Conservation (phyloP, 2,888 invertebrate species). For the Torymus auratus region DNA sequence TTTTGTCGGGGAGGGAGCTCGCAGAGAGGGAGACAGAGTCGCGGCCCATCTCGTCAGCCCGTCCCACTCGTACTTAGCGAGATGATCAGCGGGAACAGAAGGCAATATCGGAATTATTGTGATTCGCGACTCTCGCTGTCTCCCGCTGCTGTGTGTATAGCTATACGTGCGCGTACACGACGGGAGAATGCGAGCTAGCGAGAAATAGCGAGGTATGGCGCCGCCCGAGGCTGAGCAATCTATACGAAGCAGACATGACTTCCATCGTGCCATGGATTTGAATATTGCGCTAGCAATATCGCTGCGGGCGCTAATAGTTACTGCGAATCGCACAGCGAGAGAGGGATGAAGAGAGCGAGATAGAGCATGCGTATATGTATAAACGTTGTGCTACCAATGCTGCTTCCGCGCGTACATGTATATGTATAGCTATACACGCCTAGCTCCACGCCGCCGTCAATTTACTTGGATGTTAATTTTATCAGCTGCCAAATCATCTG, state of each 20-base stretch:
- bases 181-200: constrained; percentile 55
- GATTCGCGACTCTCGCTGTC: constrained; percentile 66
- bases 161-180: neutral
- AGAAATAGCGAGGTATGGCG: constrained; percentile 60
- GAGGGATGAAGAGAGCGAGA: too few relatives aligned
- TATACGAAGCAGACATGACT: constrained; percentile 73
- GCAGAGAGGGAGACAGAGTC: constrained; percentile 11
- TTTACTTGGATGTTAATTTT: neutral
- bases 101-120: constrained; percentile 76
- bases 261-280: constrained; percentile 73
- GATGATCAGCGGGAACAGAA: constrained; percentile 73
- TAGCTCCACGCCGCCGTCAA: too few relatives aligned
- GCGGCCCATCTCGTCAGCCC: constrained; percentile 63
- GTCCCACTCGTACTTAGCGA: constrained; percentile 70
- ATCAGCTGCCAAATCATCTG: constrained; percentile 24
- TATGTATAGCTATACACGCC: constrained; percentile 1
- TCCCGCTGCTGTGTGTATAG: neutral
- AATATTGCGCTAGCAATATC: constrained; percentile 75
- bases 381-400: constrained; percentile 28
- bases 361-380: constrained; percentile 4
- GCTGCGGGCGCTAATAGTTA: constrained; percentile 74
- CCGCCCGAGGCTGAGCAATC: constrained; percentile 73
- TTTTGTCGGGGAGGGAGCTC: neutral
- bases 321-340: constrained; percentile 60
- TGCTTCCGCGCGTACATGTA: neutral